Evolutionary conservation across 1,140 invertebrate species (phyloP).

Genomic region (Coelopa frigida): DNA sequence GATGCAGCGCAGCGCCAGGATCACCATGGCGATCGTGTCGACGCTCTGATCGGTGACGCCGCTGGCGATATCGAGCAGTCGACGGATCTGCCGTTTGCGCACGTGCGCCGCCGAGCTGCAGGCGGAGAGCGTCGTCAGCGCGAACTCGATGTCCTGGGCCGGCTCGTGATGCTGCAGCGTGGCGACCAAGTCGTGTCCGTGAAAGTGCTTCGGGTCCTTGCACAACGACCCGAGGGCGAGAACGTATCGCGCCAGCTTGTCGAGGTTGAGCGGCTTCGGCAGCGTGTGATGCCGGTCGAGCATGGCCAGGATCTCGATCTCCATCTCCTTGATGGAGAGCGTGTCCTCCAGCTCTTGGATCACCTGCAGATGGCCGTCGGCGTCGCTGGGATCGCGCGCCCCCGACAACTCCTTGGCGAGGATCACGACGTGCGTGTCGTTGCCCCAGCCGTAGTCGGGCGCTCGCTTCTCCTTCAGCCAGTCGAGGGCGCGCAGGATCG

Average conservation of each 20-base stretch:
- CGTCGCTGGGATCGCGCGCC: slow-evolving; percentile 46
- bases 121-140: slow-evolving; percentile 57
- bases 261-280: slow-evolving; percentile 59
- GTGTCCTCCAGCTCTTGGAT: slow-evolving; percentile 59
- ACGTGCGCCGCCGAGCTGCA: slow-evolving; percentile 76
- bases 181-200: slow-evolving; percentile 71
- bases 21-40: slow-evolving; percentile 79
- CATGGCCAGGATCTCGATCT: slow-evolving; percentile 71
- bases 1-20: slow-evolving; percentile 73
- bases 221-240: slow-evolving; percentile 69
- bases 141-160: slow-evolving; percentile 61
- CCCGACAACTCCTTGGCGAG: slow-evolving; percentile 52
- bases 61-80: slow-evolving; percentile 68
- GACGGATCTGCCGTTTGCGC: slow-evolving; percentile 65
- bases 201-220: slow-evolving; percentile 72
- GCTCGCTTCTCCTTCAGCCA: slow-evolving; percentile 62
- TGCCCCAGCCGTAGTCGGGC: slow-evolving; percentile 67
- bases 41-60: slow-evolving; percentile 68
- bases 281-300: slow-evolving; percentile 49
- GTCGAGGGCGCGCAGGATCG: slow-evolving; percentile 56
- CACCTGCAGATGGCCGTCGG: slow-evolving; percentile 35
- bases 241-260: slow-evolving; percentile 64
- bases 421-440: slow-evolving; percentile 66
- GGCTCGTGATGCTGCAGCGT: slow-evolving; percentile 64
- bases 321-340: slow-evolving; percentile 72